A percentile compares a stretch with the other conserved stretches of the same genome.
Conservation (phyloP, 2,113 vertebrate species). For the Eulacestoma nigropectus region DNA sequence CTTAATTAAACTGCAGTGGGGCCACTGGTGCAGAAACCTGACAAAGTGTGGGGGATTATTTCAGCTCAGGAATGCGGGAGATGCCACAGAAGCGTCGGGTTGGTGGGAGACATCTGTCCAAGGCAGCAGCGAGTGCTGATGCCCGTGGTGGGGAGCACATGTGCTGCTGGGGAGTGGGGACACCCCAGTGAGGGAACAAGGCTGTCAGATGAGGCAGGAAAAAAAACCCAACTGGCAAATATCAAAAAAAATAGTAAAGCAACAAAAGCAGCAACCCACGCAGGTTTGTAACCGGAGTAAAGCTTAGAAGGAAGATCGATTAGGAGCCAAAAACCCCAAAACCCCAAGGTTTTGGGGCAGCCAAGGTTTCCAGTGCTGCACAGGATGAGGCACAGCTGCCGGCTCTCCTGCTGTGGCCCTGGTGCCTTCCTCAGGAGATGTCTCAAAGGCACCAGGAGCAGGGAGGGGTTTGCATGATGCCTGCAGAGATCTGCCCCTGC, state of each 20-base stretch:
- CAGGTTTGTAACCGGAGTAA: background rate
- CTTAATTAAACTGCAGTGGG: slow-evolving; percentile 28
- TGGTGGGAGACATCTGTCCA: background rate
- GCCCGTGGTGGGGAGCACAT: background rate
- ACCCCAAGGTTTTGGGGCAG: background rate
- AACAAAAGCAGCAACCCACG: background rate
- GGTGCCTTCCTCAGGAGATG: background rate
- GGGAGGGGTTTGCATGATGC: background rate
- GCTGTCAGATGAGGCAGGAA: background rate
- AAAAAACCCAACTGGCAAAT: background rate
- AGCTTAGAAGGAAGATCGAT: background rate
- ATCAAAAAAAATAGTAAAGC: background rate
- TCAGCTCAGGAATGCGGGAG: background rate
- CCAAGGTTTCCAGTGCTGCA: background rate
- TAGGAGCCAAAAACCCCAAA: background rate
- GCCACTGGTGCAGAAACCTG: background rate
- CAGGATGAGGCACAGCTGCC: background rate
- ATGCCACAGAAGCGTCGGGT: fast-evolving
- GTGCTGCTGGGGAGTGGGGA: background rate
- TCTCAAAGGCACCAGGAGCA: background rate
- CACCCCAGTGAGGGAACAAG: background rate
- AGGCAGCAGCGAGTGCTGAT: background rate
- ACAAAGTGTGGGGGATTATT: background rate
- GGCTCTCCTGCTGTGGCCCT: background rate
- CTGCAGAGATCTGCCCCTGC: fast-evolving